Percentiles rank a stretch among this genome's conserved stretches.
phyloP scores from a whole-genome alignment of 92 coral and sea anemone species.

The Heliopora coerulea region DNA sequence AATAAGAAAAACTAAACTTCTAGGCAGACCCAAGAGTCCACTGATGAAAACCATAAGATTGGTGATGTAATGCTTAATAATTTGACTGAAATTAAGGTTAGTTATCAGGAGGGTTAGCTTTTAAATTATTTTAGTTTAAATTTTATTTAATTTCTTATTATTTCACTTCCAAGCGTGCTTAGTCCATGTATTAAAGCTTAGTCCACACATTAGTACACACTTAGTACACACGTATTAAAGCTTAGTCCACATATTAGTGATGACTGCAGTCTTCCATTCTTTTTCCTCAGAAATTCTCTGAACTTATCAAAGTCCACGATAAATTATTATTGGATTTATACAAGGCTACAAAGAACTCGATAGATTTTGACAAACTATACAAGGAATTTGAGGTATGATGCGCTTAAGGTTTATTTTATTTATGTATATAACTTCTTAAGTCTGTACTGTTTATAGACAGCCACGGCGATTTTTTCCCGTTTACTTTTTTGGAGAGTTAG shows the following conservation, averaged over 20 bases:
- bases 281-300: conserved; percentile 26
- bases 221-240: no score
- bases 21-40: conserved; percentile 59
- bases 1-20: not conserved
- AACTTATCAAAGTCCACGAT: conserved; percentile 68
- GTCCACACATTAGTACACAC: no score
- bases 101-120: no score
- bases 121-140: not conserved
- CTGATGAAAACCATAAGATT: conserved; percentile 66
- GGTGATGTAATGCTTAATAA: conserved; percentile 86
- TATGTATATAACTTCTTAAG: no score
- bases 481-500: no score
- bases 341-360: conserved; percentile 69
- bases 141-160: no score
- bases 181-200: no score
- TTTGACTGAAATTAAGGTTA: conserved; percentile 86
- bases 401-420: no score
- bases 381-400: conserved; percentile 96
- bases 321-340: conserved; percentile 86
- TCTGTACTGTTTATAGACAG: no score
- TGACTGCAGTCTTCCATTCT: not conserved
- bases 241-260: no score
- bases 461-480: no score
- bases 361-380: conserved; percentile 83
- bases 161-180: no score